These are phyloP conservation scores for Crax fasciolata DNA, from an alignment of 2,797 vertebrate genomes.

Conservation along the genomic window DNA sequence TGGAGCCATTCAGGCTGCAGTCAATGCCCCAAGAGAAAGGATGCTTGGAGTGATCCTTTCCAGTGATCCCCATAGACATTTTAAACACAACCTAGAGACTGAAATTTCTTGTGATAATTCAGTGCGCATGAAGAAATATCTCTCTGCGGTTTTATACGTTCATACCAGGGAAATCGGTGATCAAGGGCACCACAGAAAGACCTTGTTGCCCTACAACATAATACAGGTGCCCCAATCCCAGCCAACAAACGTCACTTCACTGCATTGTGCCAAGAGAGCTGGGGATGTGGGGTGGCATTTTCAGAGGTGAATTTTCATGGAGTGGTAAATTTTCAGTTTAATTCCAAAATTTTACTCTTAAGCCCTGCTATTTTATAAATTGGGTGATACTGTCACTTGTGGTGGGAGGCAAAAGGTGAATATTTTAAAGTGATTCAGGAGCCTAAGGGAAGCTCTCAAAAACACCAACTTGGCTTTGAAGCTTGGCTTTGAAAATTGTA, in stretches of 20 bases:
- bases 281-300: accelerated
- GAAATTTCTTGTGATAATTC: accelerated
- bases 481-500: not conserved
- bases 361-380: not conserved
- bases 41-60: not conserved
- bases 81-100: accelerated
- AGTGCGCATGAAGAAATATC: accelerated
- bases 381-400: not conserved
- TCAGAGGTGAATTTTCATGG: not conserved
- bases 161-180: accelerated
- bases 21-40: not conserved
- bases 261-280: not conserved
- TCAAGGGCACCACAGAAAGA: not conserved
- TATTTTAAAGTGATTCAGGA: not conserved
- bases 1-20: not conserved
- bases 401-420: not conserved
- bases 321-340: no score
- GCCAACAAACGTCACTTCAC: not conserved
- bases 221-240: not conserved
- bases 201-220: not conserved
- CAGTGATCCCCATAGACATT: not conserved
- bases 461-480: not conserved
- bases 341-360: not conserved
- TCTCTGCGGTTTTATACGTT: accelerated
- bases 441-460: not conserved